A percentile compares a stretch with the other conserved stretches of the same genome.
phyloP scores from a whole-genome alignment of 2,113 vertebrate genomes.

The Alectura lathami region DNA sequence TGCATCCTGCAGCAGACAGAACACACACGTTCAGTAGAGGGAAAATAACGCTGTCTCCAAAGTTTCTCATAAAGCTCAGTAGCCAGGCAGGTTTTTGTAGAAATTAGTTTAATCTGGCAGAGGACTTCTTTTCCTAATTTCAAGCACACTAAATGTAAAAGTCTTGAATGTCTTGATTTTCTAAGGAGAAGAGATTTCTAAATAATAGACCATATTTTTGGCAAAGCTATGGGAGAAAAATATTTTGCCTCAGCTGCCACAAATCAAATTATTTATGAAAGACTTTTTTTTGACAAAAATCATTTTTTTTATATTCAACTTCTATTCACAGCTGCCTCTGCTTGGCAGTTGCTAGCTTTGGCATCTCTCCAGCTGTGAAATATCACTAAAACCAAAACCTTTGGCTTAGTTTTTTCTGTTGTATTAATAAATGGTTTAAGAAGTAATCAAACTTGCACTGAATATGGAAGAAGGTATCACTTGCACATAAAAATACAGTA shows the following conservation, averaged over 20 bases:
- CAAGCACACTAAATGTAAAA: neutral
- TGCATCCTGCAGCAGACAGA: neutral
- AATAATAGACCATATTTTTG: neutral
- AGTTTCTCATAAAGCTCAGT: neutral
- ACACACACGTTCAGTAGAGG: neutral
- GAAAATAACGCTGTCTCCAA: neutral
- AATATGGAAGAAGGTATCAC: neutral
- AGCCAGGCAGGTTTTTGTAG: neutral
- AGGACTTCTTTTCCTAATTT: neutral
- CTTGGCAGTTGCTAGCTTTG: constrained; percentile 17
- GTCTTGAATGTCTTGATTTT: neutral
- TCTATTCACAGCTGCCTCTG: neutral
- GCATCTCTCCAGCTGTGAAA: neutral
- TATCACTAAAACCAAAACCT: constrained; percentile 3
- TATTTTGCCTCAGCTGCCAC: neutral
- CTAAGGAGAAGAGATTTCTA: neutral
- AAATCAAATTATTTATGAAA: constrained; percentile 45
- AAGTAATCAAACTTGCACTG: constrained; percentile 20
- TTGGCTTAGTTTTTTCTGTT: neutral
- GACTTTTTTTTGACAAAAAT: constrained; percentile 3
- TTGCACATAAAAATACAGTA: neutral
- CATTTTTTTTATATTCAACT: constrained; percentile 42
- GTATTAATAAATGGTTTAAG: constrained; percentile 22
- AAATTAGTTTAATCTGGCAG: neutral
- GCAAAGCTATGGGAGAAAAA: constrained; percentile 27